Base-by-base conservation (phyloP, 2,797 vertebrate species). In the Heterohyrax brucei region DNA sequence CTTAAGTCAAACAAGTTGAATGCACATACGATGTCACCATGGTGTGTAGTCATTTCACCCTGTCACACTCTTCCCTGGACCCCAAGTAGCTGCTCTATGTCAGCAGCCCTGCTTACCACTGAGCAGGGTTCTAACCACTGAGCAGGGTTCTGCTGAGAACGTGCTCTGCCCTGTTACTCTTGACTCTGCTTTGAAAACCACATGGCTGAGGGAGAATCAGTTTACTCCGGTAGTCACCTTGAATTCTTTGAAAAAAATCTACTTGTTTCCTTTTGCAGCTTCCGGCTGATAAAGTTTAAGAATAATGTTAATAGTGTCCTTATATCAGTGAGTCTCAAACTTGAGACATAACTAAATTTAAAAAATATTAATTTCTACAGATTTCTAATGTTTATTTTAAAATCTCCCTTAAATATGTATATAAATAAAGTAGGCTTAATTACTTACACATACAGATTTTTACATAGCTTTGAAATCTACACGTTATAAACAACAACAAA, bases 321-420 rank as follows among this genome's bases (percentile, higher is more conserved):
- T 87, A 59, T 79, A 59, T 72, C 59, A 76, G 0, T 59, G 10
- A 87, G 62, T 70, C 19, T 95, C 81, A 93, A 87, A 7, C 76
- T 56, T 80, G n/a, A 87, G 53, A 77, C 48, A 39, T 80, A 93
- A 68, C 46, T 56, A 84, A 91, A 83, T 82, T 33, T 88, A 75
- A 95, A 73, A 87, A 93, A 14, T 92, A 72, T 87, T n/a, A 78
- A 89, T 87, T 90, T 92, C 30, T 82, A n/a, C 44, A 78, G 21
- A 82, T 78, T 81, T 22, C 70, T 88, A 72, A n/a, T 24, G 33
- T 61, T 89, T 50, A 80, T n/a, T 85, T 46, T 64, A 68, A 39
- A 68, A 39, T 48, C 61, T 66, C 82, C 66, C 59, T 73, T 92
- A 92, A 86, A 77, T 64, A 61, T 88, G 12, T 75, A 73, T 4